Percentiles rank a stretch among this genome's conserved stretches.
Conservation (phyloP, 2,888 invertebrate species). For the Gibbula magus region DNA sequence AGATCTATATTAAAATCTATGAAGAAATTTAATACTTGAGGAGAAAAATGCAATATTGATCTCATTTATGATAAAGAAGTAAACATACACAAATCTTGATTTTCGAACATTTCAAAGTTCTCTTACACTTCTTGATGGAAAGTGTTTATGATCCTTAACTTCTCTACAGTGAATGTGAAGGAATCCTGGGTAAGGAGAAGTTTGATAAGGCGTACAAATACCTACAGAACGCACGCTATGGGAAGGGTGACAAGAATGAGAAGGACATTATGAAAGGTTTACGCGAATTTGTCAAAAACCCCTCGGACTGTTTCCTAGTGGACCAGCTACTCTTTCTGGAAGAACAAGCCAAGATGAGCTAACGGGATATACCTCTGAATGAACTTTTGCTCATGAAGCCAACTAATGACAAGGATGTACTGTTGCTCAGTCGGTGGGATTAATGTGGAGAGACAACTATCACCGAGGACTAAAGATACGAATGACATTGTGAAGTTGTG, state of each 20-base stretch:
- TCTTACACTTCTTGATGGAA: neutral
- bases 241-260: slow-evolving; percentile 58
- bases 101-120: too few relatives aligned
- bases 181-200: slow-evolving; percentile 65
- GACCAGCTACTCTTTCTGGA: slow-evolving; percentile 74
- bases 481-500: too few relatives aligned
- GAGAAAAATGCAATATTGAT: too few relatives aligned
- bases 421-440: too few relatives aligned
- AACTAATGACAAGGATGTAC: too few relatives aligned
- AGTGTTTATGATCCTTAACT: slow-evolving; percentile 46
- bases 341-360: slow-evolving; percentile 52
- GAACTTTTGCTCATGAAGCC: too few relatives aligned
- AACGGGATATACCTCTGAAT: too few relatives aligned
- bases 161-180: slow-evolving; percentile 65
- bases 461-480: too few relatives aligned
- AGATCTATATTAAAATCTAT: too few relatives aligned
- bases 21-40: too few relatives aligned
- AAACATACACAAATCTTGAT: neutral
- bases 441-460: too few relatives aligned
- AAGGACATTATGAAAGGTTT: slow-evolving; percentile 71
- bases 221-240: slow-evolving; percentile 66
- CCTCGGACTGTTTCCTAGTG: slow-evolving; percentile 73
- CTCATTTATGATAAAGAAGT: too few relatives aligned
- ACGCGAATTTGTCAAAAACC: slow-evolving; percentile 66
- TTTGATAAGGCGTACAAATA: slow-evolving; percentile 71